A percentile compares a stretch with the other conserved stretches of the same genome.
phyloP scores from a whole-genome alignment of 2,888 invertebrate genomes.

The Callinectes sapidus region DNA sequence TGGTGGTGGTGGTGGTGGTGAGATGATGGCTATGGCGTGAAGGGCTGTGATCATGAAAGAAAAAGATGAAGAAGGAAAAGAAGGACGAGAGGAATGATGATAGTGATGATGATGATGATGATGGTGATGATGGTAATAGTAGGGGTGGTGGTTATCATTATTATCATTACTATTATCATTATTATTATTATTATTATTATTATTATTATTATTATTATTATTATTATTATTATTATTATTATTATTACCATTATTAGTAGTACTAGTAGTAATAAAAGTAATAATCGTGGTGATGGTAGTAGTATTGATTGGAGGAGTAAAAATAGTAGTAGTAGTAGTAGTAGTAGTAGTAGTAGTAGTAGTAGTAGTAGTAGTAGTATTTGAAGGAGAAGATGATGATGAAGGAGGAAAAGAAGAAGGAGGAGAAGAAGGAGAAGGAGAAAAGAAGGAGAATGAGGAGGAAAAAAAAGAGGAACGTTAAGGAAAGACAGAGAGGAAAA shows the following conservation, averaged over 20 bases:
- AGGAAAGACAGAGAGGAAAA: neutral
- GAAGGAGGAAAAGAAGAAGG: too few species aligned
- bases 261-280: too few species aligned
- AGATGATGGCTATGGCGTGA: neutral
- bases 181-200: too few species aligned
- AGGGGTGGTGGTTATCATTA: too few species aligned
- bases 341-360: neutral
- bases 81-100: too few species aligned
- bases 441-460: neutral
- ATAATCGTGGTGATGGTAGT: neutral
- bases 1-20: neutral
- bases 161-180: too few species aligned
- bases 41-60: neutral
- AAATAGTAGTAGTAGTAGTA: too few species aligned
- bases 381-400: too few species aligned
- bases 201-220: too few species aligned
- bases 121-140: neutral
- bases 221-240: too few species aligned
- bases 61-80: neutral
- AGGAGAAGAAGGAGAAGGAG: neutral
- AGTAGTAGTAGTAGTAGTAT: neutral
- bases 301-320: neutral
- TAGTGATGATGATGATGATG: neutral
- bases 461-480: neutral
- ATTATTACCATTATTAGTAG: too few species aligned